Conservation (phyloP, 1,140 invertebrate genomes). For the Megalopta genalis region DNA sequence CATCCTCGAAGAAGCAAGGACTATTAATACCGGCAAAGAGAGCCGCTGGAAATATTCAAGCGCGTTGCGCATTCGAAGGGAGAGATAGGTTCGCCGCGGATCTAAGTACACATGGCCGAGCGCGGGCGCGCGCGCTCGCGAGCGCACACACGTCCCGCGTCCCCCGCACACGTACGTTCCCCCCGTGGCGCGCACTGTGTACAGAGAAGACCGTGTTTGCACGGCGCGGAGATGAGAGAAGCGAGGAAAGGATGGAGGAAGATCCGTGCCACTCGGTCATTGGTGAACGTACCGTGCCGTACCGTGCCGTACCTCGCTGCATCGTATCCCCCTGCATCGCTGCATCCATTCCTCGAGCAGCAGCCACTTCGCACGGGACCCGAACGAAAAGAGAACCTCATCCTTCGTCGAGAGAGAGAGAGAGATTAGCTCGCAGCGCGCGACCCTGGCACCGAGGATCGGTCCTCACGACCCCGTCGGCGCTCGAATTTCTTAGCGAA, state of each 20-base stretch:
- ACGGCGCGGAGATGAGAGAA: slow-evolving; percentile 55
- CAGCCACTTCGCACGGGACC: not conserved
- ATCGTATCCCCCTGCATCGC: slow-evolving; percentile 69
- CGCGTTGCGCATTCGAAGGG: slow-evolving; percentile 50
- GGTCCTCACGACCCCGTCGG: no score
- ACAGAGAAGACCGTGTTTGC: slow-evolving; percentile 13
- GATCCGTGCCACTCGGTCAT: slow-evolving; percentile 80
- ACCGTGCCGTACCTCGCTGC: slow-evolving; percentile 74
- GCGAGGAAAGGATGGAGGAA: slow-evolving; percentile 68
- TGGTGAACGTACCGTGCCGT: slow-evolving; percentile 78
- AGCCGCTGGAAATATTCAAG: slow-evolving; percentile 49
- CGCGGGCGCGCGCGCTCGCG: not conserved
- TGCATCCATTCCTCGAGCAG: slow-evolving; percentile 51
- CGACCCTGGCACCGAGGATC: no score
- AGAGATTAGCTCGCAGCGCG: no score
- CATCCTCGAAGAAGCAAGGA: slow-evolving; percentile 55
- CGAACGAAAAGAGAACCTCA: no score
- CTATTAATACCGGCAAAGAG: slow-evolving; percentile 58
- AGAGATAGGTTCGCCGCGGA: slow-evolving; percentile 43
- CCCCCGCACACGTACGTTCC: no score
- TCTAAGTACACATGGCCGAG: slow-evolving; percentile 35
- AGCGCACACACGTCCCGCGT: not conserved
- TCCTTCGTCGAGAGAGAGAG: no score
- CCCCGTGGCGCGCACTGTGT: no score
- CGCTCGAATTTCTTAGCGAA: no score